Evolutionary conservation across 1,140 invertebrate genomes (phyloP).

Genomic region (Drosophila bipectinata): DNA sequence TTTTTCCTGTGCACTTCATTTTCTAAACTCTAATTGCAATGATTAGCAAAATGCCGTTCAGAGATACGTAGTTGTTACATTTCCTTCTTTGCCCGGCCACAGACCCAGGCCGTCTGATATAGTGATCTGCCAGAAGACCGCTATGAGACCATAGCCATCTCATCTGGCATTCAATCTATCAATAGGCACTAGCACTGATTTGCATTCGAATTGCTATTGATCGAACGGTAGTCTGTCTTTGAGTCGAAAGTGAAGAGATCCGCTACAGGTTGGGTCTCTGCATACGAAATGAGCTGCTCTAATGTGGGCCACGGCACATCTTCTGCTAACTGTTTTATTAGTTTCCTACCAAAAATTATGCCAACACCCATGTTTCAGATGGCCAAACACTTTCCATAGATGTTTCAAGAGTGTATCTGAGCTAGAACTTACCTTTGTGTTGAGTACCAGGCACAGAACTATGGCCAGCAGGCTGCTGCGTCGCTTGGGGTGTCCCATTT

Average conservation of each 20-base stretch:
- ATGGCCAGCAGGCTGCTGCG: slow-evolving; percentile 68
- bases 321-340: slow-evolving; percentile 60
- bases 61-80: slow-evolving; percentile 31
- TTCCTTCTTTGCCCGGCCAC: slow-evolving; percentile 22
- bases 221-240: slow-evolving; percentile 70
- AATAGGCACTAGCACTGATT: slow-evolving; percentile 68
- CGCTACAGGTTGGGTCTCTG: slow-evolving; percentile 56
- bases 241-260: slow-evolving; percentile 78
- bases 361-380: slow-evolving; percentile 30
- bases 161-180: slow-evolving; percentile 52
- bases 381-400: slow-evolving; percentile 52
- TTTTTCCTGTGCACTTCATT: slow-evolving; percentile 23
- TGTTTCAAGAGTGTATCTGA: not conserved
- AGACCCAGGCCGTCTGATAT: slow-evolving; percentile 13
- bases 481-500: slow-evolving; percentile 76
- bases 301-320: slow-evolving; percentile 56
- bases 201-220: slow-evolving; percentile 80
- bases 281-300: slow-evolving; percentile 47
- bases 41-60: slow-evolving; percentile 76
- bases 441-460: slow-evolving; percentile 72
- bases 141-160: slow-evolving; percentile 39
- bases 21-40: slow-evolving; percentile 61
- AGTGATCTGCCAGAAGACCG: slow-evolving; percentile 43
- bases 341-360: slow-evolving; percentile 56
- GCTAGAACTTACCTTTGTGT: slow-evolving; percentile 71